Conservation (phyloP, 2,888 invertebrate species). For the Drosophila seclusa region DNA sequence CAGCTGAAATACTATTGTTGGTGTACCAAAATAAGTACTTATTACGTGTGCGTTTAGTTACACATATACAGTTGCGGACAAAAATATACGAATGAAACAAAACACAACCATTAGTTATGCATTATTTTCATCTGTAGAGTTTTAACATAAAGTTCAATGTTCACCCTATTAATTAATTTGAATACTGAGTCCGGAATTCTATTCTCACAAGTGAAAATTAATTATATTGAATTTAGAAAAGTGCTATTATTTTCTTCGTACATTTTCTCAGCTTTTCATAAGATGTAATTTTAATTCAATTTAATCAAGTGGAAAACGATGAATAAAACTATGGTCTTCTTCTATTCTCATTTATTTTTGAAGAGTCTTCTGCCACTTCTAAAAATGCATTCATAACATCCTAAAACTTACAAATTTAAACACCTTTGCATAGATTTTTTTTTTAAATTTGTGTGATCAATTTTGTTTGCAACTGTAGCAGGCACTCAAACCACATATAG, state of each 20-base stretch:
- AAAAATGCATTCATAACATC: not conserved
- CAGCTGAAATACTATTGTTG: conserved; percentile 20
- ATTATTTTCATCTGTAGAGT: not conserved
- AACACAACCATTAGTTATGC: not conserved
- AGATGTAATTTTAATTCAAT: no score
- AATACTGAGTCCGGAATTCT: not conserved
- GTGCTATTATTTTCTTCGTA: no score
- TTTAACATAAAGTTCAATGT: no score
- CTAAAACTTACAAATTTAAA: not conserved
- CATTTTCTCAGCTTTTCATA: no score
- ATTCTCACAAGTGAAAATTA: no score
- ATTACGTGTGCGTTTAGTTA: conserved; percentile 12
- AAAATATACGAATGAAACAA: not conserved
- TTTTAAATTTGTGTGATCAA: not conserved
- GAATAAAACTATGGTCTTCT: not conserved
- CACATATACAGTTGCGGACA: not conserved
- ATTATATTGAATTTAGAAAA: no score
- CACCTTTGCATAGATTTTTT: not conserved
- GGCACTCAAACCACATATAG: conserved; percentile 6
- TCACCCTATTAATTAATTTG: not conserved
- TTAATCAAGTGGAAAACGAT: not conserved
- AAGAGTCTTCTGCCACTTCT: not conserved
- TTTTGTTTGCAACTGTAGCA: not conserved
- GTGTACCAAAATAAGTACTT: conserved; percentile 25
- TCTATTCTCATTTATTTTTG: not conserved